Evolutionary conservation across 2,888 invertebrate species (phyloP).

Genomic region (Limnephilus lunatus): DNA sequence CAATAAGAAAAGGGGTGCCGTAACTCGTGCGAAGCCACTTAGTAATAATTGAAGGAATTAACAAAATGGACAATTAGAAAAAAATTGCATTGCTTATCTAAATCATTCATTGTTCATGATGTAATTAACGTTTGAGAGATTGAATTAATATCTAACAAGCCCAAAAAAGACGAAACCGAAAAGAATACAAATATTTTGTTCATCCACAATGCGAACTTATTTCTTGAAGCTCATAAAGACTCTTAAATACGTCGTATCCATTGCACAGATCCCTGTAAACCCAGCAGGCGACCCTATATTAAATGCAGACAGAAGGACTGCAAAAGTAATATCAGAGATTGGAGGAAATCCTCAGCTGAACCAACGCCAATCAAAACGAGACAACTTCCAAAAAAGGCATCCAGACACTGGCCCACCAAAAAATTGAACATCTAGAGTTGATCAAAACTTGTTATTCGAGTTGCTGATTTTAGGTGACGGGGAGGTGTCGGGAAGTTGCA

Average conservation of each 20-base stretch:
- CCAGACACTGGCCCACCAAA: neutral
- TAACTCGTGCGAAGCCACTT: too few species aligned
- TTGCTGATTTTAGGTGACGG: neutral
- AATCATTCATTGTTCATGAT: neutral
- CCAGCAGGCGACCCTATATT: neutral
- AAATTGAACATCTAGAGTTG: neutral
- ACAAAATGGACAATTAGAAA: too few species aligned
- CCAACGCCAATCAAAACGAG: neutral
- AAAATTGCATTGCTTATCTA: too few species aligned
- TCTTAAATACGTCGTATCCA: neutral
- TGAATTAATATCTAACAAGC: too few species aligned
- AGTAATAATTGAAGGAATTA: too few species aligned
- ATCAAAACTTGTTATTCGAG: neutral
- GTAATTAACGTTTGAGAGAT: neutral
- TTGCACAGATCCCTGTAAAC: neutral
- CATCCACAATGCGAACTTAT: neutral
- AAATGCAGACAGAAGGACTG: constrained; percentile 5
- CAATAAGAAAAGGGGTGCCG: too few species aligned
- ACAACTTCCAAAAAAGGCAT: neutral
- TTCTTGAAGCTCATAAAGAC: neutral
- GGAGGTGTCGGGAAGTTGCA: neutral
- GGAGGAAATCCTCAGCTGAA: neutral
- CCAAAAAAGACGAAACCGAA: neutral
- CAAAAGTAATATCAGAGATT: neutral
- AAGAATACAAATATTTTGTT: neutral